Percentiles rank a stretch among this genome's conserved stretches.
Evolutionary conservation across 2,888 invertebrate species (phyloP).

Genomic region (Chloromyia formosa): DNA sequence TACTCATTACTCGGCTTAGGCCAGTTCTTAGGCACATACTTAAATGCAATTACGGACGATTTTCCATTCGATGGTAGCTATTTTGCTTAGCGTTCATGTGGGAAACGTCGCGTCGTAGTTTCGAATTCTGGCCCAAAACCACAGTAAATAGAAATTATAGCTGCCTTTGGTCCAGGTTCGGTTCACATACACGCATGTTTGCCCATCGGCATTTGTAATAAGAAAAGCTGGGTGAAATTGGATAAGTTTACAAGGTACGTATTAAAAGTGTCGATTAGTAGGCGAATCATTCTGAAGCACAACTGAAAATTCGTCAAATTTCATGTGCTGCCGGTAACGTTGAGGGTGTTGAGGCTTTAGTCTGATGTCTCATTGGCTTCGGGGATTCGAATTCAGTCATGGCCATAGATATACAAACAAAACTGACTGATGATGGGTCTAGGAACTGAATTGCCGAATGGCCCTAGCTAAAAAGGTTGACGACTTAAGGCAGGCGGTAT

Average conservation of each 20-base stretch:
- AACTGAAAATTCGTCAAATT: no score
- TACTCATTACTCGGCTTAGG: background rate
- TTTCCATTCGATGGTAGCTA: constrained; percentile 10
- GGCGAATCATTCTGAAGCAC: no score
- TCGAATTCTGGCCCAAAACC: background rate
- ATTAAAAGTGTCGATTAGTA: no score
- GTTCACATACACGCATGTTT: background rate
- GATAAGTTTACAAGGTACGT: background rate
- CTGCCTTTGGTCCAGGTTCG: background rate
- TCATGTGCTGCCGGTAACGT: no score
- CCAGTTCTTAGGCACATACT: constrained; percentile 27
- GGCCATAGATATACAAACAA: no score
- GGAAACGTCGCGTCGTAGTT: background rate
- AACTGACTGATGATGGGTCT: no score
- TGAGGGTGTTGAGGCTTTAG: no score
- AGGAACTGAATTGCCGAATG: no score
- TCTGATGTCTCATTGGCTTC: no score
- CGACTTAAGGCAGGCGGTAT: no score
- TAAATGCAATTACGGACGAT: constrained; percentile 33
- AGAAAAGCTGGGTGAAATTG: background rate
- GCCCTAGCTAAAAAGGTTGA: no score
- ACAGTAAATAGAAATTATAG: constrained; percentile 34
- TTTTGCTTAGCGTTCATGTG: constrained; percentile 18
- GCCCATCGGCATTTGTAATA: background rate
- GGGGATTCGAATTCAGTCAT: no score